phyloP scores from a whole-genome alignment of 2,888 invertebrate genomes.

The Ferrisia virgata region DNA sequence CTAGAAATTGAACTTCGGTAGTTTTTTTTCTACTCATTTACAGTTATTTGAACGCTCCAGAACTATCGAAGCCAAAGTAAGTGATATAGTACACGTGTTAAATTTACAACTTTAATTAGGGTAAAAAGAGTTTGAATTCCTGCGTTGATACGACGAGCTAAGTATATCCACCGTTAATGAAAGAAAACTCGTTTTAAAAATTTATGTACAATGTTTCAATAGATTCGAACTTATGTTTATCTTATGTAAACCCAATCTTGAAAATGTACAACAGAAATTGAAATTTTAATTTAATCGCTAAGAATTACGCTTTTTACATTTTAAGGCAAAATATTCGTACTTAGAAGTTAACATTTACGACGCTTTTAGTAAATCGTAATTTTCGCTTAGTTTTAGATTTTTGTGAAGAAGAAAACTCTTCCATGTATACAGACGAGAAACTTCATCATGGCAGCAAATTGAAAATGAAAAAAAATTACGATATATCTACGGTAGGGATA shows the following conservation, averaged over 20 bases:
- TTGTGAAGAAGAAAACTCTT: not conserved
- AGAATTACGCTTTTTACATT: not conserved
- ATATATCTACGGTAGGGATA: no score
- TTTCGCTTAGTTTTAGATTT: not conserved
- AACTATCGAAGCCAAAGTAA: no score
- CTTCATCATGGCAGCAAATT: constrained; percentile 1
- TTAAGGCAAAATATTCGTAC: not conserved
- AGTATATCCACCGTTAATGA: no score
- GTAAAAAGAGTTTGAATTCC: no score
- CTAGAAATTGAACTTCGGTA: no score
- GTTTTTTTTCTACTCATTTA: no score
- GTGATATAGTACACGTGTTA: no score
- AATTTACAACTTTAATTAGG: no score
- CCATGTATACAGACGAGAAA: not conserved
- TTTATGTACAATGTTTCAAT: not conserved
- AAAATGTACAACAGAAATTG: not conserved
- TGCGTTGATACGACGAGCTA: no score
- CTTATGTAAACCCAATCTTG: not conserved
- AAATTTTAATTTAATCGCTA: no score
- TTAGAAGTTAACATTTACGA: not conserved
- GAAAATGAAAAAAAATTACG: not conserved
- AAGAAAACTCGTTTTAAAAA: not conserved
- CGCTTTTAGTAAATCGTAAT: not conserved
- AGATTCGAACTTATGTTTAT: not conserved
- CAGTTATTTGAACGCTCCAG: no score